These are phyloP conservation scores for Platalea minor DNA, from an alignment of 2,797 vertebrate species.

Conservation along the genomic window DNA sequence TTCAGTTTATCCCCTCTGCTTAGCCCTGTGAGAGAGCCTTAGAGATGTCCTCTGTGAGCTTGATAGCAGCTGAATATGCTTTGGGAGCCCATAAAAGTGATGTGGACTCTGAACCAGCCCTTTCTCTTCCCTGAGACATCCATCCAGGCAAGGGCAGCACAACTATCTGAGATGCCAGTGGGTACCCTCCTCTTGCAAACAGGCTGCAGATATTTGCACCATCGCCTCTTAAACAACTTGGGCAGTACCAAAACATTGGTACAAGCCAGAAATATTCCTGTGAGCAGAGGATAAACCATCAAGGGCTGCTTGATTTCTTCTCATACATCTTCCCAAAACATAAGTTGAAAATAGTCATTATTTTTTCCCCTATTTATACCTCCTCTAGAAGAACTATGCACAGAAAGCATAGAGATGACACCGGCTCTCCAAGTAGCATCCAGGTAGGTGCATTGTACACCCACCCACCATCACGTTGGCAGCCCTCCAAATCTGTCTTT, in stretches of 20 bases:
- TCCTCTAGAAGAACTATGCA: background rate
- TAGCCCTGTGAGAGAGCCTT: background rate
- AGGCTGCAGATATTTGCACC: background rate
- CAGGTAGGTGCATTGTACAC: background rate
- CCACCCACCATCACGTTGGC: background rate
- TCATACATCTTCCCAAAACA: background rate
- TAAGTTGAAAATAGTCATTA: background rate
- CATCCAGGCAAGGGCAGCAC: background rate
- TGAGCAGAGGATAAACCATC: background rate
- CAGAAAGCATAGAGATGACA: background rate
- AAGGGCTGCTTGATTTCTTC: background rate
- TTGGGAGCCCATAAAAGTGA: background rate
- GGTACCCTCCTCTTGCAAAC: background rate
- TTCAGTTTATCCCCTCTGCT: background rate
- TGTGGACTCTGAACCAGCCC: background rate
- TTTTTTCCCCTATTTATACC: background rate
- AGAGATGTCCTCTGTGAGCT: background rate
- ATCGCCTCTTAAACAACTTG: background rate
- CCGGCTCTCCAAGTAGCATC: background rate
- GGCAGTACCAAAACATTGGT: background rate
- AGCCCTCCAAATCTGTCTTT: background rate
- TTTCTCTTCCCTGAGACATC: background rate
- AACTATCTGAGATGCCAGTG: accelerated
- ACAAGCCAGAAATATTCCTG: background rate
- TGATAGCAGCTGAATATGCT: background rate